Evolutionary conservation across 2,113 vertebrate genomes (phyloP).

Genomic region (Ardeotis arabs): DNA sequence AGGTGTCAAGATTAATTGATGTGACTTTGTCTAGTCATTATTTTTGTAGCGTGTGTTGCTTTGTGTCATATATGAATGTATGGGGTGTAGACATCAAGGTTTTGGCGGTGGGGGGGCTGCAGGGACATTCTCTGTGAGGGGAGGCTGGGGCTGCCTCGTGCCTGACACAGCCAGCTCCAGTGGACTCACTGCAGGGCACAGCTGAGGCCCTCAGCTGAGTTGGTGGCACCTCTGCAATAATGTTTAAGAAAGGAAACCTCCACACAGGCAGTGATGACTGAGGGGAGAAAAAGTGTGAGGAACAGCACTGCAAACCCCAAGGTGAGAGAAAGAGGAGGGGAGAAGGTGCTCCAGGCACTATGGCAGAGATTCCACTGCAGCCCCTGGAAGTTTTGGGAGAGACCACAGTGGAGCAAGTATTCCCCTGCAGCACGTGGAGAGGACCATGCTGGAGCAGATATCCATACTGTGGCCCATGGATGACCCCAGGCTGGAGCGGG

Average conservation of each 20-base stretch:
- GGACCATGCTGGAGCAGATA: not conserved
- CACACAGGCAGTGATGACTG: not conserved
- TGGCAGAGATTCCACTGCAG: not conserved
- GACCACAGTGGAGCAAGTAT: not conserved
- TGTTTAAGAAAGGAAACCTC: not conserved
- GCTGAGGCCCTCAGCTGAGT: not conserved
- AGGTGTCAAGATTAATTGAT: not conserved
- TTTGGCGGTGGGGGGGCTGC: not conserved
- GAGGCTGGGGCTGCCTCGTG: not conserved
- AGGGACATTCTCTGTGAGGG: not conserved
- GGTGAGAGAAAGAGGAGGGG: not conserved
- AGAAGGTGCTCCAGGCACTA: not conserved
- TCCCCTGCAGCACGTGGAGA: not conserved
- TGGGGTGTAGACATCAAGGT: not conserved
- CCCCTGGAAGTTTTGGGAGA: not conserved
- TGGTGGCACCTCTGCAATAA: not conserved
- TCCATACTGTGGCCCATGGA: not conserved
- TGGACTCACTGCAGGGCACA: rapidly evolving
- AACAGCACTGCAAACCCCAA: not conserved
- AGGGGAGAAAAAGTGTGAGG: not conserved
- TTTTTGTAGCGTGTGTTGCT: not conserved
- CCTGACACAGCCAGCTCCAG: not conserved
- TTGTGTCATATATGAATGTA: not conserved
- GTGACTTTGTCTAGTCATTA: not conserved
- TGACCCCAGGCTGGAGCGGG: not conserved